phyloP scores from a whole-genome alignment of 2,888 invertebrate genomes.

The Sinodicranocentrus sp. region DNA sequence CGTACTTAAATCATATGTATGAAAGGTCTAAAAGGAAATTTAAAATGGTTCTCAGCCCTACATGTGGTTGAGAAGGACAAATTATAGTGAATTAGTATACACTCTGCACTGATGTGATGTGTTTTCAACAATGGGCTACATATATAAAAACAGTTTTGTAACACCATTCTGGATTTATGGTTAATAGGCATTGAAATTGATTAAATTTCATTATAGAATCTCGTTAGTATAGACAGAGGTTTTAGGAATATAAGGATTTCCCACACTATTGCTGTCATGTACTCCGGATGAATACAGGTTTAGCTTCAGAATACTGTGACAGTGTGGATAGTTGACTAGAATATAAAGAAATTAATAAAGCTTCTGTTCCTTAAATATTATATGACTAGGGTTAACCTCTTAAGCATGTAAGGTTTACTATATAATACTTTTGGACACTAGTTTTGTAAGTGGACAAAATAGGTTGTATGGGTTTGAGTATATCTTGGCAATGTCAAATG shows the following conservation, averaged over 20 bases:
- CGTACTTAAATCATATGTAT: not conserved
- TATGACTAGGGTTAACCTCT: not conserved
- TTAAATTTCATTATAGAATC: not conserved
- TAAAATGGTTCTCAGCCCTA: not conserved
- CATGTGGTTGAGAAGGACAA: not conserved
- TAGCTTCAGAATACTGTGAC: no score
- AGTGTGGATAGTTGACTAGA: no score
- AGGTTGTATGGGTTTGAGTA: no score
- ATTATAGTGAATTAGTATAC: not conserved
- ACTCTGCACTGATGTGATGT: no score
- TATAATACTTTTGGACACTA: no score
- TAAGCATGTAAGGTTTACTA: not conserved
- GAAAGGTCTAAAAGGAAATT: slow-evolving; percentile 3
- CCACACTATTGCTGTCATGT: no score
- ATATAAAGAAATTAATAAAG: slow-evolving; percentile 2
- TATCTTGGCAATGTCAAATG: no score
- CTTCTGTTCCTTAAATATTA: slow-evolving; percentile 6
- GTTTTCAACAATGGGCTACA: no score
- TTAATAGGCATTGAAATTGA: not conserved
- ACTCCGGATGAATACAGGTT: no score
- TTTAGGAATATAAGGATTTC: not conserved
- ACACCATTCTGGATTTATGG: no score
- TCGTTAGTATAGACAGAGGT: slow-evolving; percentile 4
- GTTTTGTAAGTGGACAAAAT: no score
- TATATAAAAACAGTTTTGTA: not conserved